phyloP scores from a whole-genome alignment of 2,888 invertebrate species.

The Tetanocera ferruginea region DNA sequence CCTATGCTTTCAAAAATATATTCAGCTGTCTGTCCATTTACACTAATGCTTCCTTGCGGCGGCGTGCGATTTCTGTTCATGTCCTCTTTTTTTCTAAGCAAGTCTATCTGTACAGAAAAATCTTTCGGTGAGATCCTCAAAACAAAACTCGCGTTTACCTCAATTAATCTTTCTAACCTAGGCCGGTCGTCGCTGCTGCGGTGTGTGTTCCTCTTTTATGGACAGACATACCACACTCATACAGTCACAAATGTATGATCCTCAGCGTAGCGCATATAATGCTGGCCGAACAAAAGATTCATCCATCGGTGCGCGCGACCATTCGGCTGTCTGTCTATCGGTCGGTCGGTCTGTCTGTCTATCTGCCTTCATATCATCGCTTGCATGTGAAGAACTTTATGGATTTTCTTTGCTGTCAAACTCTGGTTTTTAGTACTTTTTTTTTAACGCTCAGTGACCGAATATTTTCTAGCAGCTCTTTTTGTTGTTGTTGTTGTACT shows the following conservation, averaged over 20 bases:
- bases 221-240: constrained; percentile 8
- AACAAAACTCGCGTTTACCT: constrained; percentile 57
- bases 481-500: not conserved
- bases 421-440: not conserved
- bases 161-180: constrained; percentile 59
- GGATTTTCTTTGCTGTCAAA: constrained; percentile 6
- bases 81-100: constrained; percentile 6
- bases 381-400: constrained; percentile 29
- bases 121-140: constrained; percentile 1
- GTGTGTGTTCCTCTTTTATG: not conserved
- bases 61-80: not conserved
- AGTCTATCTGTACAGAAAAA: not conserved
- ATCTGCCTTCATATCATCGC: not conserved
- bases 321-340: not conserved
- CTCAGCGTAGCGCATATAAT: constrained; percentile 12
- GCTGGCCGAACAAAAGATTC: not conserved
- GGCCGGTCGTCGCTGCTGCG: not conserved
- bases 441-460: constrained; percentile 23
- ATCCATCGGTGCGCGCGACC: not conserved
- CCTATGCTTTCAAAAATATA: not conserved
- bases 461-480: constrained; percentile 4
- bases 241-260: not conserved
- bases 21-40: not conserved
- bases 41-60: constrained; percentile 1
- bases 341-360: not conserved